Conservation (phyloP, 2,797 vertebrate species). For the Brachymystax lenok region DNA sequence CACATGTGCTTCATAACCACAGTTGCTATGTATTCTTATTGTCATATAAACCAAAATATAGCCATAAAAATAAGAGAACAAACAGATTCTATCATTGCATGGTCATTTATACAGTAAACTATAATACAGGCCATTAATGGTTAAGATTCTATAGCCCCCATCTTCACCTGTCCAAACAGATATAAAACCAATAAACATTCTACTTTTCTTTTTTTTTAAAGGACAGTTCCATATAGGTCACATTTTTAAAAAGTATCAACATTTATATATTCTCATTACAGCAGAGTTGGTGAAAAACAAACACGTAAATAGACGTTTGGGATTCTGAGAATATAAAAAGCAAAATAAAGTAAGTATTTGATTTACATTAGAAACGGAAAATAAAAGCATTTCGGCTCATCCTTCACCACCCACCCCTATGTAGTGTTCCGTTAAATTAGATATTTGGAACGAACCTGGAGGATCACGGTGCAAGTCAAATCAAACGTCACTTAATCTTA, state of each 20-base stretch:
- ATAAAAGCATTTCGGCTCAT: conserved; percentile 44
- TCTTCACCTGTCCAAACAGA: conserved; percentile 31
- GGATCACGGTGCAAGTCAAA: conserved; percentile 59
- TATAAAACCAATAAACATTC: conserved; percentile 22
- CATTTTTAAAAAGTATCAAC: conserved; percentile 58
- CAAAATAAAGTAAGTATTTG: conserved; percentile 52
- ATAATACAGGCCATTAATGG: conserved; percentile 61
- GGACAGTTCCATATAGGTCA: conserved; percentile 46
- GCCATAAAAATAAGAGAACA: conserved; percentile 47
- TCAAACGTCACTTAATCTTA: conserved; percentile 42
- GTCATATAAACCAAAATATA: conserved; percentile 48
- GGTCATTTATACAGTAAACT: conserved; percentile 50
- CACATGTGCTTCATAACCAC: conserved; percentile 33
- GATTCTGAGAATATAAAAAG: conserved; percentile 59
- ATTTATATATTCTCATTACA: conserved; percentile 55
- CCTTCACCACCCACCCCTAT: conserved; percentile 37
- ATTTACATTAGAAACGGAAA: conserved; percentile 55
- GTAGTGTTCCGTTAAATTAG: conserved; percentile 45
- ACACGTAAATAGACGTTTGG: conserved; percentile 43
- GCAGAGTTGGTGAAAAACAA: conserved; percentile 51
- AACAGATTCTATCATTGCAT: conserved; percentile 41
- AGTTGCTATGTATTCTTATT: conserved; percentile 27
- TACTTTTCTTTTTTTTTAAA: conserved; percentile 20
- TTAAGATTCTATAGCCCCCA: conserved; percentile 45
- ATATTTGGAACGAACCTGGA: conserved; percentile 60